Evolutionary conservation across 2,797 vertebrate species (phyloP).

Genomic region (Pyrocephalus nanus): DNA sequence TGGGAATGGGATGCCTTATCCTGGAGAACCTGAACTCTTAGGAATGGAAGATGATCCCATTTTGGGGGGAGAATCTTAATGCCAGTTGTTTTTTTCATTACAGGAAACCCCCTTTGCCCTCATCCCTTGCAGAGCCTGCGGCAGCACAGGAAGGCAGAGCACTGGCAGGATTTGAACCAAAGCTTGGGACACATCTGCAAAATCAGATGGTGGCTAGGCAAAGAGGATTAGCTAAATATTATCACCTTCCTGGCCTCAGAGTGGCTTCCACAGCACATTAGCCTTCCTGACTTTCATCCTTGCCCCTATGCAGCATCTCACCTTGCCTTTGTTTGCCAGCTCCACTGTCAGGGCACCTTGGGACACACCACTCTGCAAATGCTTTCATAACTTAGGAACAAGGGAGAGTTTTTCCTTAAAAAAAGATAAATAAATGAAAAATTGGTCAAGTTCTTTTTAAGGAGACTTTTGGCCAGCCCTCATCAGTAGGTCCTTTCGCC

Average conservation of each 20-base stretch:
- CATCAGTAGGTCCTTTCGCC: background rate
- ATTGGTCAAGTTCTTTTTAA: background rate
- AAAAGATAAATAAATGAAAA: background rate
- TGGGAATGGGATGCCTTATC: background rate
- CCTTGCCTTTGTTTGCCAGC: background rate
- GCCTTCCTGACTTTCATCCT: background rate
- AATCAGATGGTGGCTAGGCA: background rate
- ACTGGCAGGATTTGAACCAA: background rate
- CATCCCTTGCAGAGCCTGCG: rapidly evolving
- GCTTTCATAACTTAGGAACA: rapidly evolving
- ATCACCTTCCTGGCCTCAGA: background rate
- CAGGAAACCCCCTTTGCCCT: background rate
- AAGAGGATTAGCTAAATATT: background rate
- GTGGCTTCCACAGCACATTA: background rate
- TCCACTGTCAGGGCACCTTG: background rate
- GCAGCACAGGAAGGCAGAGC: background rate
- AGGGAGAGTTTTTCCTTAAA: background rate
- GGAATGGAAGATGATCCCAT: background rate
- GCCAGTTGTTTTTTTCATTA: background rate
- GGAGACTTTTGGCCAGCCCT: background rate
- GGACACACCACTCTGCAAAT: rapidly evolving
- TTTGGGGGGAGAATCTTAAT: background rate
- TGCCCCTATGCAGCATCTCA: background rate
- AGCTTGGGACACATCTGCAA: background rate
- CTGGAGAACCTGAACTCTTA: background rate